Conservation (phyloP, 2,113 vertebrate genomes). For the Rhagologus leucostigma region DNA sequence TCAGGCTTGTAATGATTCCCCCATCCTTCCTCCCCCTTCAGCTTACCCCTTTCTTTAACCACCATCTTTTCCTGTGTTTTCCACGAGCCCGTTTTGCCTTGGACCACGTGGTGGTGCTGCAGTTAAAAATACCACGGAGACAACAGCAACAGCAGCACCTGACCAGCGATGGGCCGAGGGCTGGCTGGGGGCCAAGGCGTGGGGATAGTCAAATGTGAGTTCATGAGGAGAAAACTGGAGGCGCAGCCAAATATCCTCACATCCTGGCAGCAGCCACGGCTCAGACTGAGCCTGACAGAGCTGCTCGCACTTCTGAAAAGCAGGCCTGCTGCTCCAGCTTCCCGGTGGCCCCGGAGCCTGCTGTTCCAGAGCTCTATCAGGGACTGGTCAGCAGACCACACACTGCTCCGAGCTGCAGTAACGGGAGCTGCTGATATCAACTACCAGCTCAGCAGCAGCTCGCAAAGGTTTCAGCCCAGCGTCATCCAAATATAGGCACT, state of each 20-base stretch:
- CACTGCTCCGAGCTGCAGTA: background rate
- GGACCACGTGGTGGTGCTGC: constrained; percentile 51
- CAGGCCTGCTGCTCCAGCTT: fast-evolving
- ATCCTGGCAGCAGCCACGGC: background rate
- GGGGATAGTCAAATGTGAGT: background rate
- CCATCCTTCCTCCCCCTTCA: background rate
- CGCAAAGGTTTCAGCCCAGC: background rate
- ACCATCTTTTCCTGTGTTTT: background rate
- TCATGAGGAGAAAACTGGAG: background rate
- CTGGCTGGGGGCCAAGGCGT: background rate
- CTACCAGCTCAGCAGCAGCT: background rate
- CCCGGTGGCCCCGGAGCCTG: fast-evolving
- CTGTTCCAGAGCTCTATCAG: background rate
- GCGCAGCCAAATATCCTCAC: background rate
- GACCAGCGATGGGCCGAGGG: background rate
- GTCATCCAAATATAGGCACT: background rate
- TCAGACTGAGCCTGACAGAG: background rate
- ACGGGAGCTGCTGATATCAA: background rate
- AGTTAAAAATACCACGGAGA: background rate
- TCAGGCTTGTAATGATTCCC: background rate
- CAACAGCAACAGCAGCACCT: background rate
- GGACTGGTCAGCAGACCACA: background rate
- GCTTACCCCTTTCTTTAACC: background rate
- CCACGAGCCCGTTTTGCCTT: background rate
- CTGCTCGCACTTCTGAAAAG: background rate